Evolutionary conservation across 1,140 invertebrate species (phyloP), one percentile per base, ranked within the genome.

Genomic region (Cydia pomonella): DNA sequence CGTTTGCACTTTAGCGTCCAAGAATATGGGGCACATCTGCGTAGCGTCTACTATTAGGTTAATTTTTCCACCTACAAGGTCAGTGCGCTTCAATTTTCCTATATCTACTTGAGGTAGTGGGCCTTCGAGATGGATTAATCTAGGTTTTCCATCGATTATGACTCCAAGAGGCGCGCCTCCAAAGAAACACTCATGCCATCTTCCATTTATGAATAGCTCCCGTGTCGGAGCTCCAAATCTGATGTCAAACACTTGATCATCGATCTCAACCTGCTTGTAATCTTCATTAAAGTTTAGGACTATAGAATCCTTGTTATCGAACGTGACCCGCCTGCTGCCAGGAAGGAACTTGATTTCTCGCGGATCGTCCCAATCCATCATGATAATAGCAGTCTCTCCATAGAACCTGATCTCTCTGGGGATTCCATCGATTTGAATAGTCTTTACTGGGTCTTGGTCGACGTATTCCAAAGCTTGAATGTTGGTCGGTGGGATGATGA

Each of bases 161-260:
- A 99, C 95, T 16, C 94, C 94, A 5, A 98, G 95, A 0, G 97
- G 96, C 53, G 97, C 96, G 3, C 98, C 98, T 71, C 98, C 98
- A 90, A 99, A 99, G 80, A 96, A 97, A 84, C 97, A 97, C 84
- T 98, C 97, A 82, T 97, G 98, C 94, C 96, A 97, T 38, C 95
- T 94, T 21, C 96, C 96, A 89, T 99, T 97, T 29, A 99, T 96
- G 79, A 96, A 98, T 1, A 99, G 93, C 89, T 99, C 98, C 73
- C 98, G 94, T 0, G 97, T 98, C 0, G 98, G 98, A 23, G 96
- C 97, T 44, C 99, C 98, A 77, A 99, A 96, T 80, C 96, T 95
- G 38, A 99, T 96, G 76, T 95, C 95, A 85, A 97, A 96, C 7
- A 94, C 87, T 87, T 95, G 93, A 5, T 96, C 96, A 77, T 96